These are phyloP conservation scores for Heliconius ismenius DNA, from an alignment of 2,888 invertebrate genomes.

Conservation along the genomic window DNA sequence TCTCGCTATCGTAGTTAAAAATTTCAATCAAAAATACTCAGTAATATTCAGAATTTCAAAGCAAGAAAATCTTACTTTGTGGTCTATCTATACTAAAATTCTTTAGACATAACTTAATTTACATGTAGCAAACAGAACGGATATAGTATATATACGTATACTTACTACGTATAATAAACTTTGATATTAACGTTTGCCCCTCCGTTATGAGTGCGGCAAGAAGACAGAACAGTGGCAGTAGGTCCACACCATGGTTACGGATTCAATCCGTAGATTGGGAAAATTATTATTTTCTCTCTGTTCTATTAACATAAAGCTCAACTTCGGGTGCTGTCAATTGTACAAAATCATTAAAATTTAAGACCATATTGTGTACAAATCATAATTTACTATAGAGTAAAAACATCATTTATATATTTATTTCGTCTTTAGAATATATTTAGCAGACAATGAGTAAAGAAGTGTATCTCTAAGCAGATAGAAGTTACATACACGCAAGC, in stretches of 20 bases:
- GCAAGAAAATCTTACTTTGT: conserved; percentile 6
- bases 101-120: neutral
- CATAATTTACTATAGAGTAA: neutral
- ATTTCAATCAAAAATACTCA: neutral
- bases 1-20: conserved; percentile 3
- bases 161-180: no score
- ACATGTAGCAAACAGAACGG: neutral
- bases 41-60: neutral
- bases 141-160: neutral
- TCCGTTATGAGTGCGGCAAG: no score
- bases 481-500: conserved; percentile 5
- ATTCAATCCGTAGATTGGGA: no score
- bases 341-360: no score
- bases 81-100: neutral
- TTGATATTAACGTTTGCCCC: no score
- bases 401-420: no score
- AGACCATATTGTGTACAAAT: neutral
- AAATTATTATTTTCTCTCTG: no score
- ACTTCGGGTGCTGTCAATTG: no score
- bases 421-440: neutral
- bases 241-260: no score
- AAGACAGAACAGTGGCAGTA: no score
- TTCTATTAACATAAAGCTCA: no score
- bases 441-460: neutral
- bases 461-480: conserved; percentile 15